phyloP scores from a whole-genome alignment of 2,797 vertebrate genomes.

The Oryzias sinensis region DNA sequence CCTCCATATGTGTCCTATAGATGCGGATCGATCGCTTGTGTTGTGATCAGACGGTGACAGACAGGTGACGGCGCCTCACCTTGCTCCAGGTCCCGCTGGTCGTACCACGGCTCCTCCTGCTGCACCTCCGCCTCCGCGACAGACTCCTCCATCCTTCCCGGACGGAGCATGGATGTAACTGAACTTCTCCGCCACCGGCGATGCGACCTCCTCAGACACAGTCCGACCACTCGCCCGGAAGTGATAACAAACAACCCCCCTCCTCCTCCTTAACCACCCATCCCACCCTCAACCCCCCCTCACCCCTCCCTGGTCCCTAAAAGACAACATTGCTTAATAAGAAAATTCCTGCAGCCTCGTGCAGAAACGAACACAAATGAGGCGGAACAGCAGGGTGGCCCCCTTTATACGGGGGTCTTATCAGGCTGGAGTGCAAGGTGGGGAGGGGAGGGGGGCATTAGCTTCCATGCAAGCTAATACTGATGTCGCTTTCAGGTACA shows the following conservation, averaged over 20 bases:
- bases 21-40: too few relatives aligned
- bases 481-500: conserved; percentile 35
- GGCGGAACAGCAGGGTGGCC: neutral
- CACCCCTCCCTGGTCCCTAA: neutral
- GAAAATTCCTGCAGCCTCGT: neutral
- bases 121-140: conserved; percentile 72
- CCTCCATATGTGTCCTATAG: too few relatives aligned
- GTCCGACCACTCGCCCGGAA: conserved; percentile 57
- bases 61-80: conserved; percentile 78
- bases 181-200: conserved; percentile 24
- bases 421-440: neutral
- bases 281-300: too few relatives aligned
- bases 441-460: too few relatives aligned
- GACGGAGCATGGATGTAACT: conserved; percentile 75
- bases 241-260: conserved; percentile 43
- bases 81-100: conserved; percentile 95
- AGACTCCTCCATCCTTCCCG: conserved; percentile 93
- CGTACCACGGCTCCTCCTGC: conserved; percentile 96
- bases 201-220: conserved; percentile 22
- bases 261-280: too few relatives aligned
- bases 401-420: neutral
- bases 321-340: neutral
- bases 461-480: neutral
- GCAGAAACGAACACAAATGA: neutral
- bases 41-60: too few relatives aligned